Conservation (phyloP, 1,140 invertebrate species). For the Drosophila setifemur region DNA sequence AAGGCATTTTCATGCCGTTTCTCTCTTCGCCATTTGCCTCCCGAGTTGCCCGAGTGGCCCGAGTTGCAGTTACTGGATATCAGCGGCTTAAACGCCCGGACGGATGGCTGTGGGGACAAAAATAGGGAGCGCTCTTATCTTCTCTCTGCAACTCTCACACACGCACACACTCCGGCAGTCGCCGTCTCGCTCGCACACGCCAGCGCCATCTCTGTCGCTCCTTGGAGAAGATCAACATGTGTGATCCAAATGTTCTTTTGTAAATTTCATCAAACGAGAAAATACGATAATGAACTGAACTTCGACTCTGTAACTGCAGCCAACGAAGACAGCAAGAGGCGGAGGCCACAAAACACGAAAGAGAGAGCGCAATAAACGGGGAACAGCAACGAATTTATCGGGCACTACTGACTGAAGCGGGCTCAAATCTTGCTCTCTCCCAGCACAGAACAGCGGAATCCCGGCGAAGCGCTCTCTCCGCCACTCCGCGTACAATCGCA, state of each 20-base stretch:
- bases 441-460: background rate
- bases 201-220: background rate
- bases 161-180: background rate
- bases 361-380: slow-evolving; percentile 2
- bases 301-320: slow-evolving; percentile 30
- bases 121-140: slow-evolving; percentile 56
- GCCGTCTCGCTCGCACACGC: slow-evolving; percentile 2
- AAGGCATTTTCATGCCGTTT: slow-evolving; percentile 46
- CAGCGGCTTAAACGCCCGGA: slow-evolving; percentile 66
- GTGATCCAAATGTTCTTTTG: slow-evolving; percentile 70
- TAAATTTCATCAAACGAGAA: slow-evolving; percentile 52
- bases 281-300: slow-evolving; percentile 53
- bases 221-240: slow-evolving; percentile 62
- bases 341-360: slow-evolving; percentile 16
- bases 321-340: slow-evolving; percentile 28
- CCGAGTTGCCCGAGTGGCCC: slow-evolving; percentile 32
- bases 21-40: slow-evolving; percentile 41
- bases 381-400: background rate
- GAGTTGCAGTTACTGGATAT: slow-evolving; percentile 63
- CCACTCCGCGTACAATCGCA: no score
- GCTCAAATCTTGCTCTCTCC: slow-evolving; percentile 51
- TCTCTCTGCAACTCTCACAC: slow-evolving; percentile 11
- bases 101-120: slow-evolving; percentile 10
- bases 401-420: slow-evolving; percentile 48
- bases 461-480: background rate